Percentiles rank a stretch among this genome's conserved stretches.
phyloP scores from a whole-genome alignment of 2,797 vertebrate species.

The Paramormyrops hopkinsi region DNA sequence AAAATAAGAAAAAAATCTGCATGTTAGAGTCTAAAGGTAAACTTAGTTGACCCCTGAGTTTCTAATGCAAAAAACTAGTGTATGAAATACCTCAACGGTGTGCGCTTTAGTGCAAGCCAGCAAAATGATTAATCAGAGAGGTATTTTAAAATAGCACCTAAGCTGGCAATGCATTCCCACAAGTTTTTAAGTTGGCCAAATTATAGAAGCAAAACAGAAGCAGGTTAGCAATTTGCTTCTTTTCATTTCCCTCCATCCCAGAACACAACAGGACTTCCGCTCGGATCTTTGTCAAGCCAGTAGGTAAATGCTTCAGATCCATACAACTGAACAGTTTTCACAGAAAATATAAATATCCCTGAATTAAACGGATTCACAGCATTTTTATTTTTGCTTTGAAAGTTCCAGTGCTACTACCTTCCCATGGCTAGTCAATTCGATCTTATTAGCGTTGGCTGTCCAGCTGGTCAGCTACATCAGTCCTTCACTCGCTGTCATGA shows the following conservation, averaged over 20 bases:
- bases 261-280: conserved; percentile 58
- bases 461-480: conserved; percentile 15
- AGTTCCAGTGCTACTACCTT: conserved; percentile 74
- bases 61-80: conserved; percentile 73
- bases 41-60: conserved; percentile 77
- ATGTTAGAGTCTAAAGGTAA: conserved; percentile 69
- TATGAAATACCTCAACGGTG: conserved; percentile 74
- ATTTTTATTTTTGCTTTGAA: conserved; percentile 54
- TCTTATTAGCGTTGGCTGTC: conserved; percentile 50
- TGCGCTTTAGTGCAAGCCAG: conserved; percentile 77
- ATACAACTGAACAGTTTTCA: conserved; percentile 67
- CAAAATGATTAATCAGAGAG: conserved; percentile 70
- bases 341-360: conserved; percentile 97
- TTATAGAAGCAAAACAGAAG: conserved; percentile 48
- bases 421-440: conserved; percentile 56
- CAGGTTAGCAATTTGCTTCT: conserved; percentile 49
- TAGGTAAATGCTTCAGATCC: conserved; percentile 69
- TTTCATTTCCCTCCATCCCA: conserved; percentile 18
- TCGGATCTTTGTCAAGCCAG: conserved; percentile 68
- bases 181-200: conserved; percentile 55
- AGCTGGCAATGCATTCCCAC: conserved; percentile 57
- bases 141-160: conserved; percentile 76
- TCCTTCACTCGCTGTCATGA: conserved; percentile 65
- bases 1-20: conserved; percentile 40
- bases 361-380: conserved; percentile 84